Conservation (phyloP, 2,888 invertebrate genomes). For the Formica aserva region DNA sequence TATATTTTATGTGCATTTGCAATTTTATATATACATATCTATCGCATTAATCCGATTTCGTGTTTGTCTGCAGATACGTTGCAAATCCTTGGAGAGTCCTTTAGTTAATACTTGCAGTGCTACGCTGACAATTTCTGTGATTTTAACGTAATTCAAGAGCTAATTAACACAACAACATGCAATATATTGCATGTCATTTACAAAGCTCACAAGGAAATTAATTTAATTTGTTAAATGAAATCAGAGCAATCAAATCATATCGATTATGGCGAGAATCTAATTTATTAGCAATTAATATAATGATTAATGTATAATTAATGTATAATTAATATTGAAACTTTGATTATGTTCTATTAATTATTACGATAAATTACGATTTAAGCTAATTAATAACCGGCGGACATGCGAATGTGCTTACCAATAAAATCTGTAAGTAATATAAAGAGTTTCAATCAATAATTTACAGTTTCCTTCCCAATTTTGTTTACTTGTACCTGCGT, state of each 20-base stretch:
- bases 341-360: not conserved
- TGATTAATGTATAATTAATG: not conserved
- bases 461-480: not conserved
- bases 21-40: not conserved
- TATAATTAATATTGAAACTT: not conserved
- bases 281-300: slow-evolving; percentile 17
- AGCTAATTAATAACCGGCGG: slow-evolving; percentile 10
- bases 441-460: not conserved
- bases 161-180: not conserved
- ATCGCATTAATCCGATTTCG: not conserved
- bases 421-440: not conserved
- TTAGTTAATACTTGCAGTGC: not conserved
- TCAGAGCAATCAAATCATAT: not conserved
- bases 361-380: not conserved
- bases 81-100: not conserved
- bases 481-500: not conserved
- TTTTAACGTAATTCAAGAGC: slow-evolving; percentile 13
- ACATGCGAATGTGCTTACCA: not conserved
- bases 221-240: slow-evolving; percentile 33
- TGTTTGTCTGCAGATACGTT: not conserved
- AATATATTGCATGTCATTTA: not conserved
- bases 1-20: slow-evolving; percentile 6
- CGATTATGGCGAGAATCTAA: slow-evolving; percentile 17
- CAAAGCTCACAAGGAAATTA: slow-evolving; percentile 6
- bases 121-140: slow-evolving; percentile 1